phyloP scores from a whole-genome alignment of 2,113 vertebrate genomes.

The Mugil cephalus region DNA sequence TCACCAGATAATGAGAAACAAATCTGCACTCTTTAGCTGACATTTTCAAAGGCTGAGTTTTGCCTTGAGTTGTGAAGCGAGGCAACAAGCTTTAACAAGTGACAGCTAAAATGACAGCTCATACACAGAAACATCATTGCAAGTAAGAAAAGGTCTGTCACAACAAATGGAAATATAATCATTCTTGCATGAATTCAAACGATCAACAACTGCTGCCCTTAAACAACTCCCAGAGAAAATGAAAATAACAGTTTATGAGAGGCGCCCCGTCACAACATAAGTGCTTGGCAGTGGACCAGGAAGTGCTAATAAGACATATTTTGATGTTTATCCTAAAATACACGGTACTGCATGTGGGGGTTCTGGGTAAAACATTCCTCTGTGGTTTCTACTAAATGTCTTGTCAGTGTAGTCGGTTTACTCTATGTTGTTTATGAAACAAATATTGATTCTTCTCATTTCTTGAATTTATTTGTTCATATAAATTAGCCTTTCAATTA shows the following conservation, averaged over 20 bases:
- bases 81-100: slow-evolving; percentile 8
- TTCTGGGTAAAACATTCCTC: neutral
- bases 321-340: slow-evolving; percentile 17
- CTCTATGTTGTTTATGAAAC: too few species aligned
- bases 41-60: neutral
- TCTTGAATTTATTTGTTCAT: too few species aligned
- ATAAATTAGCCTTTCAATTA: too few species aligned
- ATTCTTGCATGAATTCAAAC: slow-evolving; percentile 14
- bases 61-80: neutral
- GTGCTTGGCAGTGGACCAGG: slow-evolving; percentile 2
- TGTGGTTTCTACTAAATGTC: neutral
- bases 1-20: slow-evolving; percentile 2
- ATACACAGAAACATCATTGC: neutral
- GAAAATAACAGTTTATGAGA: neutral
- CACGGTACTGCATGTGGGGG: neutral
- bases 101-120: slow-evolving; percentile 37
- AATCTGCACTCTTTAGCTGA: neutral
- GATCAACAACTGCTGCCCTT: slow-evolving; percentile 8
- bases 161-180: slow-evolving; percentile 29
- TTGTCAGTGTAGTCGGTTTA: too few species aligned
- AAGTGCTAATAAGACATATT: neutral
- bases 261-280: neutral
- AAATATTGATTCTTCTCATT: too few species aligned
- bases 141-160: neutral
- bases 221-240: slow-evolving; percentile 15